These are phyloP conservation scores for Syndactyla subalaris DNA, from an alignment of 2,797 vertebrate species.

Conservation along the genomic window DNA sequence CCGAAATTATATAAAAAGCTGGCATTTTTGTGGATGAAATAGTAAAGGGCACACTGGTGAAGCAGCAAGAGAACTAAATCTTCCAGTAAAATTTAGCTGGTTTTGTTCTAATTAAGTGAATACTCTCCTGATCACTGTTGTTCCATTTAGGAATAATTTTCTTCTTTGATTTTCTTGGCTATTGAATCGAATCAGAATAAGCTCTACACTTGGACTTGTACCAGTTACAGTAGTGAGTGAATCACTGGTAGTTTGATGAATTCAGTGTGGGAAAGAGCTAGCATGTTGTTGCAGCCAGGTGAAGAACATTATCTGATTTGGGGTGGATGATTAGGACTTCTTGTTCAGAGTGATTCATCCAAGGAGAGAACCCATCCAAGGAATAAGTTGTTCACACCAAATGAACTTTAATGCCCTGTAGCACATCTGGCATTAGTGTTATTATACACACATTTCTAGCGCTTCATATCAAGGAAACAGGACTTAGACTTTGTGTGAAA, in stretches of 20 bases:
- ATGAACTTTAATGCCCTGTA: neutral
- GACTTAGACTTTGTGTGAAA: neutral
- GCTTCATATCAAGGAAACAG: neutral
- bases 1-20: neutral
- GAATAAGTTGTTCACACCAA: neutral
- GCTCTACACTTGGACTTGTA: neutral
- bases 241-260: neutral
- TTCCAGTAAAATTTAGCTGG: neutral
- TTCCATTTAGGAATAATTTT: neutral
- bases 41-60: neutral
- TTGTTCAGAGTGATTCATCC: constrained; percentile 1
- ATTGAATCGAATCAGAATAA: neutral
- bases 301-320: constrained; percentile 32
- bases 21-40: neutral
- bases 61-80: neutral
- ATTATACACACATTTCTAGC: neutral
- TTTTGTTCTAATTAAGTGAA: neutral
- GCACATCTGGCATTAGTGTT: neutral
- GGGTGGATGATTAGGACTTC: neutral
- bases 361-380: neutral
- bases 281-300: neutral
- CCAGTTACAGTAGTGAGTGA: neutral
- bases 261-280: neutral
- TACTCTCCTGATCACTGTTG: neutral
- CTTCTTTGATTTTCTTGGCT: neutral